Conservation (phyloP, 2,113 vertebrate species). For the Neodon shergylaensis region DNA sequence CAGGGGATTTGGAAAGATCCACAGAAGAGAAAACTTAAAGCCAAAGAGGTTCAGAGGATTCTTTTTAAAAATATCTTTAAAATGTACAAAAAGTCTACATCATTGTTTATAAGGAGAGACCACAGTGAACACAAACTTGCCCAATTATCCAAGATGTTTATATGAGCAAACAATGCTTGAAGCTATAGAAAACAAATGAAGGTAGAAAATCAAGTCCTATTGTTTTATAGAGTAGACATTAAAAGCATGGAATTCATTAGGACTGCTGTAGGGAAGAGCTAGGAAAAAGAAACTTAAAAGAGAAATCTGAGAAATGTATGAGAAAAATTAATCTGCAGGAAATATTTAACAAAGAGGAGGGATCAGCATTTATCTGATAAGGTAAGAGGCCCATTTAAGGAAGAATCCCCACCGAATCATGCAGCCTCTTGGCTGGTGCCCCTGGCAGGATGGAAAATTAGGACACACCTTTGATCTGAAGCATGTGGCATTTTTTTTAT, state of each 20-base stretch:
- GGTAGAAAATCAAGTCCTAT: constrained; percentile 49
- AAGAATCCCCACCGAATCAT: neutral
- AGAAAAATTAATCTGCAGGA: neutral
- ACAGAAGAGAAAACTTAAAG: constrained; percentile 38
- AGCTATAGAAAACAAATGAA: constrained; percentile 49
- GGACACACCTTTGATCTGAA: constrained; percentile 13
- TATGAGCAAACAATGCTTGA: constrained; percentile 15
- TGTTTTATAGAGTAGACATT: constrained; percentile 38
- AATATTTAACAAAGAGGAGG: neutral
- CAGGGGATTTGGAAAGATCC: neutral
- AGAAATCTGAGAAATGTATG: neutral
- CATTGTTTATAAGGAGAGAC: neutral
- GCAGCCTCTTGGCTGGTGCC: neutral
- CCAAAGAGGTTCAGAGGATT: constrained; percentile 6
- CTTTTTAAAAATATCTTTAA: neutral
- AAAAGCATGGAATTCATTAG: constrained; percentile 62
- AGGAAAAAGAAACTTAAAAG: neutral
- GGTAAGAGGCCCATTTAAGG: neutral
- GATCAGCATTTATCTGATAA: neutral
- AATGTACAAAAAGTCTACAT: constrained; percentile 5
- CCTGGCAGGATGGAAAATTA: neutral
- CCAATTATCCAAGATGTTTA: constrained; percentile 52
- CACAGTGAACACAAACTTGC: constrained; percentile 48
- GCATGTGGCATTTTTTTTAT: constrained; percentile 32
- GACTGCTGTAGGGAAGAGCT: neutral